Conservation (phyloP, 2,113 vertebrate species). For the Megaceryle maxima region DNA sequence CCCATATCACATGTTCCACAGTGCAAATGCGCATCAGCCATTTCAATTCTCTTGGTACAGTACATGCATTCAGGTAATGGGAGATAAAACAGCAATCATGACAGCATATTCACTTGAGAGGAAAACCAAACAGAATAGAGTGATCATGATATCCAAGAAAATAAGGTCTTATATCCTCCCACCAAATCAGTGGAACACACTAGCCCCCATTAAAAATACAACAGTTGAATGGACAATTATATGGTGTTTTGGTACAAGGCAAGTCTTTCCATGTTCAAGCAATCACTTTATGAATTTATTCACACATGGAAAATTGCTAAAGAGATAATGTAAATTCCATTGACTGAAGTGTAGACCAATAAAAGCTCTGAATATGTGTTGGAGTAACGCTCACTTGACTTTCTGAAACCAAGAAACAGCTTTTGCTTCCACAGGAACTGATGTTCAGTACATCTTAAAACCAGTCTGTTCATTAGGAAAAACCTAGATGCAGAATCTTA, state of each 20-base stretch:
- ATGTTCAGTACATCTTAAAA: background rate
- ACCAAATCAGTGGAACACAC: background rate
- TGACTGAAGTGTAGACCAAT: background rate
- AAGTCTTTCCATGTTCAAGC: background rate
- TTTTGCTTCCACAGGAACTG: background rate
- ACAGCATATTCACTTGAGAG: background rate
- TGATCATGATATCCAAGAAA: background rate
- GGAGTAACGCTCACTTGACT: background rate
- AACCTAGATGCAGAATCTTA: background rate
- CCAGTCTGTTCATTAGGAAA: background rate
- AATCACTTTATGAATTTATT: background rate
- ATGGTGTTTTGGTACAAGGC: background rate
- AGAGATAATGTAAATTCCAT: background rate
- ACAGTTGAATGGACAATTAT: background rate
- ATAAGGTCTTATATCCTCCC: background rate
- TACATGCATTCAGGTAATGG: background rate
- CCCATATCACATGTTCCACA: slow-evolving; percentile 2
- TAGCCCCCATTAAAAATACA: background rate
- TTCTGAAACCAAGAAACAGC: background rate
- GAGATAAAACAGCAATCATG: background rate
- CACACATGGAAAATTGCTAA: background rate
- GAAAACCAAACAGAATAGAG: background rate
- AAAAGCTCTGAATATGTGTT: background rate
- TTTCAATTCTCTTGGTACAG: background rate
- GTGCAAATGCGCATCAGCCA: slow-evolving; percentile 55